A percentile compares a stretch with the other conserved stretches of the same genome.
These are phyloP conservation scores for Drosophila saltans DNA, from an alignment of 1,140 invertebrate genomes.

Conservation along the genomic window DNA sequence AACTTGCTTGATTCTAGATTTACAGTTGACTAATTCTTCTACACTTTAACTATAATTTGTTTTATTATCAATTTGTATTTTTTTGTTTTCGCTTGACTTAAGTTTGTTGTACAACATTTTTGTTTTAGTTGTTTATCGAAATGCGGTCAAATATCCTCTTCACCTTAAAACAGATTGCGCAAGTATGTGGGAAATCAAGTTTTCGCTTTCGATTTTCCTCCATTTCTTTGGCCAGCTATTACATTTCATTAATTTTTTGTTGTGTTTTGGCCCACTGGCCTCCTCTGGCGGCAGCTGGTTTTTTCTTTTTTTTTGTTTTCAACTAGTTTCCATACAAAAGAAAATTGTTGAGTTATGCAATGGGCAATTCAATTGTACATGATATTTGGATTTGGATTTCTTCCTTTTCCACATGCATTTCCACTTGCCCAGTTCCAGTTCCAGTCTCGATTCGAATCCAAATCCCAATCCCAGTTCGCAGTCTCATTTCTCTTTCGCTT, in stretches of 20 bases:
- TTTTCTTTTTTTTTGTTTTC: neutral
- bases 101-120: too few species aligned
- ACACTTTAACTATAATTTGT: too few species aligned
- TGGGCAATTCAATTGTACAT: constrained; percentile 19
- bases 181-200: neutral
- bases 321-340: constrained; percentile 5
- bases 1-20: too few species aligned
- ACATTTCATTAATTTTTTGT: constrained; percentile 25
- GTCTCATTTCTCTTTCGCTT: neutral
- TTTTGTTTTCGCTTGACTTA: too few species aligned
- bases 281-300: neutral
- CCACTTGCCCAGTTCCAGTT: neutral
- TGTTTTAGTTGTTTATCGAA: neutral
- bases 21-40: too few species aligned
- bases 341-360: constrained; percentile 3
- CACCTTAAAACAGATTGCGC: neutral
- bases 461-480: too few species aligned
- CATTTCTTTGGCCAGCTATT: neutral
- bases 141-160: constrained; percentile 5
- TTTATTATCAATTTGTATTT: too few species aligned
- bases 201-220: neutral
- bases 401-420: constrained; percentile 12
- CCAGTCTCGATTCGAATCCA: too few species aligned
- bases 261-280: constrained; percentile 33
- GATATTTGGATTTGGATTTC: constrained; percentile 44